Conservation (phyloP, 2,888 invertebrate genomes). For the Orgyia antiqua region DNA sequence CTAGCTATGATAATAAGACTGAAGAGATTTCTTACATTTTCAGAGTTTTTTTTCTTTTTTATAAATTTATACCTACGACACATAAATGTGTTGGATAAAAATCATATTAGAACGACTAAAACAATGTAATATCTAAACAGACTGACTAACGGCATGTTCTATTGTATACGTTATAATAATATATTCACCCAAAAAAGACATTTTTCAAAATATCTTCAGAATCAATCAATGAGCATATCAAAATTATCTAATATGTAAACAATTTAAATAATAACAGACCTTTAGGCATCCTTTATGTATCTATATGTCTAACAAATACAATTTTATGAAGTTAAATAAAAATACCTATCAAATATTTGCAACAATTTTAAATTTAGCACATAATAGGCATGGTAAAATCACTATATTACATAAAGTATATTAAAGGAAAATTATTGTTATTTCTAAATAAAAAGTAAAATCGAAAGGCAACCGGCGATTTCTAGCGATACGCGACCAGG, state of each 20-base stretch:
- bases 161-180: slow-evolving; percentile 48
- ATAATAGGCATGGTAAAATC: no score
- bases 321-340: no score
- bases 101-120: slow-evolving; percentile 26
- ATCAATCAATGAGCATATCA: slow-evolving; percentile 9
- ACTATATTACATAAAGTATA: not conserved
- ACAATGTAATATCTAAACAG: slow-evolving; percentile 43
- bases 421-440: not conserved
- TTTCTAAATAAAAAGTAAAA: slow-evolving; percentile 1
- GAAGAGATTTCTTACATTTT: slow-evolving; percentile 60
- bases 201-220: slow-evolving; percentile 17
- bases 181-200: slow-evolving; percentile 29
- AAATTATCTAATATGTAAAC: no score
- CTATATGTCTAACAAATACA: no score
- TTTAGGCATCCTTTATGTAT: no score
- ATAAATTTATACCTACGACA: slow-evolving; percentile 38
- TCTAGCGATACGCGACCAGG: no score
- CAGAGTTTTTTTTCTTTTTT: slow-evolving; percentile 63
- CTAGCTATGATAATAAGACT: slow-evolving; percentile 61
- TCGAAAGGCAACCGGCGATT: no score
- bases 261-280: no score
- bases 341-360: no score
- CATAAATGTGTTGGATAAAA: slow-evolving; percentile 20
- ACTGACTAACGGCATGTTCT: slow-evolving; percentile 48
- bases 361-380: slow-evolving; percentile 3